phyloP scores from a whole-genome alignment of 1,140 invertebrate genomes.

The Ooceraea biroi region DNA sequence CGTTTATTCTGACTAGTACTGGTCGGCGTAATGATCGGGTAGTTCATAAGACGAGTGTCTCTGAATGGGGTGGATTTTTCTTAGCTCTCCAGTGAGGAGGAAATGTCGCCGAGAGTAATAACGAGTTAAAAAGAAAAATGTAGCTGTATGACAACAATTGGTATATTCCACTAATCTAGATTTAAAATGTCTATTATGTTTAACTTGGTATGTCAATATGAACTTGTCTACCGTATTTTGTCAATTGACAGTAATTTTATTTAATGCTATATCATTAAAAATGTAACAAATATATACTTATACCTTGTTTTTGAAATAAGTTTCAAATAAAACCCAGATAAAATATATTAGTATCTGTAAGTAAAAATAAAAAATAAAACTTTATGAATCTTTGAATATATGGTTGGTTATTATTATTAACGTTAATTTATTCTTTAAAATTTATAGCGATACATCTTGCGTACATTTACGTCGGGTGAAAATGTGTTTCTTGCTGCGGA shows the following conservation, averaged over 20 bases:
- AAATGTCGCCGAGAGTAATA: slow-evolving; percentile 29
- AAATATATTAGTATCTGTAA: background rate
- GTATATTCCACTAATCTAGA: background rate
- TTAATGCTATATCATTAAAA: slow-evolving; percentile 21
- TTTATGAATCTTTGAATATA: background rate
- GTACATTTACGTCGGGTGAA: slow-evolving; percentile 34
- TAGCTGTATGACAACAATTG: slow-evolving; percentile 5
- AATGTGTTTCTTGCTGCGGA: slow-evolving; percentile 25
- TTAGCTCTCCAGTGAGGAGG: slow-evolving; percentile 2
- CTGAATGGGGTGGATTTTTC: slow-evolving; percentile 47
- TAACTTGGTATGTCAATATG: background rate
- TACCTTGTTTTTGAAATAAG: background rate
- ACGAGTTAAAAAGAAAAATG: slow-evolving; percentile 16
- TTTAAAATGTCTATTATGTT: background rate
- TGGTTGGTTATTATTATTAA: background rate
- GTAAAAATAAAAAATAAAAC: background rate
- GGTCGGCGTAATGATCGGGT: slow-evolving; percentile 15
- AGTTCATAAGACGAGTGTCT: slow-evolving; percentile 27
- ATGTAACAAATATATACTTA: background rate
- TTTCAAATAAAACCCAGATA: background rate
- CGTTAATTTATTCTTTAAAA: background rate
- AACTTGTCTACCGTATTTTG: background rate
- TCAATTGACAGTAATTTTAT: background rate
- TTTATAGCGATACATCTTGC: slow-evolving; percentile 11
- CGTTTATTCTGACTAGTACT: slow-evolving; percentile 6